Percentiles rank a stretch among this genome's conserved stretches.
Conservation (phyloP, 30 jellyfish, hydroid and myxozoan species). For the Catostylus mosaicus region DNA sequence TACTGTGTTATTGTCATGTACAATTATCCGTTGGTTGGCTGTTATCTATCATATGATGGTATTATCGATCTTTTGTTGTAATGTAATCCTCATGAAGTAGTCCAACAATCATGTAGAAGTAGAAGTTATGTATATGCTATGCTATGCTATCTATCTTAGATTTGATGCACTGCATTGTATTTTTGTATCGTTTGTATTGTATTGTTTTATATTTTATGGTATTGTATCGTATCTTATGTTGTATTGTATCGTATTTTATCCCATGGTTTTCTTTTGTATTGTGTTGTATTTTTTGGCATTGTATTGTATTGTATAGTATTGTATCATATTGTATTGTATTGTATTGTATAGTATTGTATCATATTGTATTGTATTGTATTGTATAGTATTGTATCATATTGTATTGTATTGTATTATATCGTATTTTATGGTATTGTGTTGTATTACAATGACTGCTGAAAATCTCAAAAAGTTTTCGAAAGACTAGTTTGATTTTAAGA, state of each 20-base stretch:
- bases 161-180: not conserved
- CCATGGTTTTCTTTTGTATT: not conserved
- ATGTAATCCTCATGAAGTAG: no score
- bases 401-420: not conserved
- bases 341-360: not conserved
- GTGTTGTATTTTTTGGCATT: not conserved
- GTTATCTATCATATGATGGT: no score
- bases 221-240: not conserved
- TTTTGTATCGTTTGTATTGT: not conserved
- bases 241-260: not conserved
- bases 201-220: not conserved
- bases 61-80: no score
- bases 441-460: no score
- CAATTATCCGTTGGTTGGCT: no score
- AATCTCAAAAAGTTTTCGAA: no score
- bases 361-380: not conserved
- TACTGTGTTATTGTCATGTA: no score
- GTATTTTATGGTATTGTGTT: no score
- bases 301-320: not conserved
- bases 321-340: not conserved
- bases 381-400: not conserved
- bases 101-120: no score
- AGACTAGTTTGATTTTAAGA: no score
- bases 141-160: no score
- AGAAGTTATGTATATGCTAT: no score